Evolutionary conservation across 2,113 vertebrate genomes (phyloP).

Genomic region (Picathartes gymnocephalus): DNA sequence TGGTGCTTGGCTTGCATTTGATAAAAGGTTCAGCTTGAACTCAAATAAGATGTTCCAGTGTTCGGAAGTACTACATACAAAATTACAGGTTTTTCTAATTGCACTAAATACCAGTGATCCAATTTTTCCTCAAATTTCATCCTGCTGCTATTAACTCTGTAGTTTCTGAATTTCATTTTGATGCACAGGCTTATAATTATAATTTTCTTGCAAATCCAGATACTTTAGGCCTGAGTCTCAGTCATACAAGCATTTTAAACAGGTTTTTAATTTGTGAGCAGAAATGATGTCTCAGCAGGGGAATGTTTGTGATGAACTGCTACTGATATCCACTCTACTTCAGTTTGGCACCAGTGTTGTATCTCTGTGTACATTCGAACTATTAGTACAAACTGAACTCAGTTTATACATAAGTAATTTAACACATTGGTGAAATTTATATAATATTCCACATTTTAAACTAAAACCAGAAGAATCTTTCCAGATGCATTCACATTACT

Average conservation of each 20-base stretch:
- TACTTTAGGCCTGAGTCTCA: background rate
- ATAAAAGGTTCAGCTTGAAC: background rate
- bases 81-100: constrained; percentile 28
- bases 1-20: background rate
- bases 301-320: background rate
- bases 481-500: background rate
- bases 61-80: background rate
- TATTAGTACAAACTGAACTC: background rate
- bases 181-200: background rate
- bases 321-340: background rate
- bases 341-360: background rate
- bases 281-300: background rate
- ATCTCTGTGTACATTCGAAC: background rate
- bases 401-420: background rate
- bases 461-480: background rate
- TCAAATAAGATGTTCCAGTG: background rate
- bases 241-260: background rate
- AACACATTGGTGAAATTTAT: background rate
- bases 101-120: background rate
- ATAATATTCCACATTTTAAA: background rate
- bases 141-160: background rate
- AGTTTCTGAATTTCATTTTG: background rate
- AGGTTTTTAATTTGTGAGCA: background rate
- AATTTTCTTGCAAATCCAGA: background rate
- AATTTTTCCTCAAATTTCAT: background rate